Conservation (phyloP, 2,113 vertebrate species). For the Addax nasomaculatus region DNA sequence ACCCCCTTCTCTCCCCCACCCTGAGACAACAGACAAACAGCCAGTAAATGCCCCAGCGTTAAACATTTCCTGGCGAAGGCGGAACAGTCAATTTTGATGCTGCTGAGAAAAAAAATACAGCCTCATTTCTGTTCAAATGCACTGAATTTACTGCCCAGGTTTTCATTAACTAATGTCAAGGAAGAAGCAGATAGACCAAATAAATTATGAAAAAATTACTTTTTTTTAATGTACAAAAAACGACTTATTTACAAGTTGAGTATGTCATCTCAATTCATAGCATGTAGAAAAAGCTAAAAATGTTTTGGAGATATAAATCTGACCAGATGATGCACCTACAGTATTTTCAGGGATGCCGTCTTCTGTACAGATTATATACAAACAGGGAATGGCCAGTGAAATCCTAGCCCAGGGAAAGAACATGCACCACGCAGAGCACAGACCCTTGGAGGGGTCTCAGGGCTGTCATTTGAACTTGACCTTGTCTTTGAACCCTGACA, state of each 20-base stretch:
- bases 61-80: conserved; percentile 21
- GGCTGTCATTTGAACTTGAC: background rate
- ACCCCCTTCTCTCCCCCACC: rapidly evolving
- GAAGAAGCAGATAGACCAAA: conserved; percentile 62
- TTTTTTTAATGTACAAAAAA: conserved; percentile 97
- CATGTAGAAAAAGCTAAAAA: conserved; percentile 87
- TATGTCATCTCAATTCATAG: conserved; percentile 80
- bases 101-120: conserved; percentile 56
- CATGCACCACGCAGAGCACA: conserved; percentile 34
- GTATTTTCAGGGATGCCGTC: conserved; percentile 75
- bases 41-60: background rate
- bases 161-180: conserved; percentile 62
- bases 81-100: background rate
- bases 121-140: conserved; percentile 35
- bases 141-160: conserved; percentile 47
- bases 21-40: background rate
- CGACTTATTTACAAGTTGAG: conserved; percentile 88
- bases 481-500: background rate
- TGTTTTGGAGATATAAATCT: conserved; percentile 83
- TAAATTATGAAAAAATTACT: conserved; percentile 88
- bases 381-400: conserved; percentile 64
- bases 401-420: conserved; percentile 66
- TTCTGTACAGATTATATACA: conserved; percentile 83
- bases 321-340: conserved; percentile 79
- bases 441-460: background rate